Evolutionary conservation across 2,888 invertebrate species (phyloP).

Genomic region (Xestobium rufovillosum): DNA sequence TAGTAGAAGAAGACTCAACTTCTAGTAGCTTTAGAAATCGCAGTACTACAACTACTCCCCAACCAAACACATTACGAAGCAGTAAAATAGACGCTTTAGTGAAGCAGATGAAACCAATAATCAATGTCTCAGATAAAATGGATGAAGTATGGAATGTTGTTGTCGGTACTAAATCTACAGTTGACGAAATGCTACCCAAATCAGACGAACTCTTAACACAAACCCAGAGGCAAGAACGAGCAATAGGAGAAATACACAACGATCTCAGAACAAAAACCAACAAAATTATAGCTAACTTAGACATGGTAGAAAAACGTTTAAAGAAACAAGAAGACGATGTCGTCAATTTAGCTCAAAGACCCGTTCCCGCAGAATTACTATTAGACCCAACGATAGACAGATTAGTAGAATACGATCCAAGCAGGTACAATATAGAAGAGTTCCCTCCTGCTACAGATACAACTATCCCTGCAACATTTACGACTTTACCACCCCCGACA

Average conservation of each 20-base stretch:
- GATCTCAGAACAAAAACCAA: conserved; percentile 76
- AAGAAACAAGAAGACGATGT: conserved; percentile 83
- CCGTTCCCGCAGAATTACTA: conserved; percentile 65
- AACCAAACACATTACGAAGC: conserved; percentile 54
- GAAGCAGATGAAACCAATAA: conserved; percentile 76
- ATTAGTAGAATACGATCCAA: conserved; percentile 70
- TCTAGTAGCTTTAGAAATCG: conserved; percentile 40
- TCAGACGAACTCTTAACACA: conserved; percentile 79
- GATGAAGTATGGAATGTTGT: conserved; percentile 88
- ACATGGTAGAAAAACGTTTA: conserved; percentile 74
- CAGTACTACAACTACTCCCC: conserved; percentile 52
- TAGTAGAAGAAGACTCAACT: conserved; percentile 59
- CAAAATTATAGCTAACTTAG: conserved; percentile 78
- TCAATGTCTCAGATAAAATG: conserved; percentile 82
- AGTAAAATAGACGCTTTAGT: conserved; percentile 76
- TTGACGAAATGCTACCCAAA: conserved; percentile 78
- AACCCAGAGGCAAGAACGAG: conserved; percentile 78
- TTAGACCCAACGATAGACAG: conserved; percentile 72
- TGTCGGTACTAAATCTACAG: conserved; percentile 80
- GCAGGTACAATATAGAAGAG: conserved; percentile 46
- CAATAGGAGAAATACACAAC: conserved; percentile 78
- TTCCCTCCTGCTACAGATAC: conserved; percentile 30
- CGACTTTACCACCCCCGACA: conserved; percentile 43
- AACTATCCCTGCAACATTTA: conserved; percentile 33
- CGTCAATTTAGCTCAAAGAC: conserved; percentile 67